phyloP scores from a whole-genome alignment of 2,797 vertebrate genomes.

The Ctenosaura bakeri region DNA sequence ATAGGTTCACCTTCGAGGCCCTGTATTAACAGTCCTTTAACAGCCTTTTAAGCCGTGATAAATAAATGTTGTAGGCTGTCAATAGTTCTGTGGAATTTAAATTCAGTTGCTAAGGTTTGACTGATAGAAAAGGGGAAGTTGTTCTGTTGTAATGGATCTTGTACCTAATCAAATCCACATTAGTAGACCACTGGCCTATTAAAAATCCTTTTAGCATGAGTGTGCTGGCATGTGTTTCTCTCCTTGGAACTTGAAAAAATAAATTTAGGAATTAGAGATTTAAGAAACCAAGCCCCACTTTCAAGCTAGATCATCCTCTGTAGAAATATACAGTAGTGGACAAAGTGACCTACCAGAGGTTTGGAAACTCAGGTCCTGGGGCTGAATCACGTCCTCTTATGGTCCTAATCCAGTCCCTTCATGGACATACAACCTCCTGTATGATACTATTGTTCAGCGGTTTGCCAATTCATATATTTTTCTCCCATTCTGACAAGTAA shows the following conservation, averaged over 20 bases:
- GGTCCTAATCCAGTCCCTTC: no score
- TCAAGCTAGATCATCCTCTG: no score
- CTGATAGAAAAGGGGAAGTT: neutral
- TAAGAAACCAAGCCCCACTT: no score
- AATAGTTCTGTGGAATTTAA: neutral
- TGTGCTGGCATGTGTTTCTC: neutral
- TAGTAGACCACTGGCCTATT: neutral
- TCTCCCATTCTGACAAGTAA: no score
- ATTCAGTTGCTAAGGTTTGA: neutral
- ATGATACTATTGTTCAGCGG: no score
- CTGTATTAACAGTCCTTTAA: neutral
- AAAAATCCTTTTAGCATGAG: neutral
- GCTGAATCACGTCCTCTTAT: no score
- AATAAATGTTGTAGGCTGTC: neutral
- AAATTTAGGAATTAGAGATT: neutral
- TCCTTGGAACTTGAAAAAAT: neutral
- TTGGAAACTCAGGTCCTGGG: no score
- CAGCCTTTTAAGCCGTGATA: neutral
- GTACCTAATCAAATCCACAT: neutral
- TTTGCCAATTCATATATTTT: no score
- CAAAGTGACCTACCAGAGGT: neutral
- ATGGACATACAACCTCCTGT: no score
- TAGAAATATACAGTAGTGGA: no score
- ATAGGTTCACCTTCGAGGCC: no score
- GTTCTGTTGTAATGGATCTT: neutral